Evolutionary conservation across 2,113 vertebrate genomes (phyloP).

Genomic region (Cyanoramphus novaezelandiae): DNA sequence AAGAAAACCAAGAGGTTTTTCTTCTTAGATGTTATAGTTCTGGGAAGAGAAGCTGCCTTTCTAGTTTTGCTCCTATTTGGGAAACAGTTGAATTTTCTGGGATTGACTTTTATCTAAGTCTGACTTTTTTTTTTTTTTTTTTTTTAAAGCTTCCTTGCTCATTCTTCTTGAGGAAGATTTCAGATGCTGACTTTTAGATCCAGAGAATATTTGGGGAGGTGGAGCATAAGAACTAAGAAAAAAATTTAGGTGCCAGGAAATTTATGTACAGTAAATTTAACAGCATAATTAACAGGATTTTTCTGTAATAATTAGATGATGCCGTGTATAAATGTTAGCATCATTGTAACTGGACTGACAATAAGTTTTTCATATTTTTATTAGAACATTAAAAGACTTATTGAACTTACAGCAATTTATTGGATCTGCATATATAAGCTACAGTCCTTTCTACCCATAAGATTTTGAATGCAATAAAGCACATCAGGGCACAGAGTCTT

Average conservation of each 20-base stretch:
- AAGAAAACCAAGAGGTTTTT: neutral
- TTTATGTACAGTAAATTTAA: neutral
- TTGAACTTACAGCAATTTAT: neutral
- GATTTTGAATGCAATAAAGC: neutral
- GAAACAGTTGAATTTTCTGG: neutral
- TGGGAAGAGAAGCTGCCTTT: neutral
- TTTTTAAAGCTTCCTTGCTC: neutral
- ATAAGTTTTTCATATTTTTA: neutral
- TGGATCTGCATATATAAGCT: neutral
- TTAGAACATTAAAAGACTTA: neutral
- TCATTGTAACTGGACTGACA: neutral
- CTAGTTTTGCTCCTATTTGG: neutral
- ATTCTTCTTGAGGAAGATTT: neutral
- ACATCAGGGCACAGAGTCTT: neutral
- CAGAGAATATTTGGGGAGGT: neutral
- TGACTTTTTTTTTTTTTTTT: neutral
- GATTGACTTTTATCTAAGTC: neutral
- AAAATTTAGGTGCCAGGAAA: neutral
- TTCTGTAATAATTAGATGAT: neutral
- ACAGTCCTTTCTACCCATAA: neutral
- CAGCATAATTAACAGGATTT: neutral
- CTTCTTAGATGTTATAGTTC: neutral
- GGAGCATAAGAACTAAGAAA: neutral
- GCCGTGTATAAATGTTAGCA: neutral
- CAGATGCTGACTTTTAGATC: neutral